Percentiles rank a stretch among this genome's conserved stretches.
phyloP scores from a whole-genome alignment of 1,140 invertebrate genomes.

The Trinorchestia longiramus region DNA sequence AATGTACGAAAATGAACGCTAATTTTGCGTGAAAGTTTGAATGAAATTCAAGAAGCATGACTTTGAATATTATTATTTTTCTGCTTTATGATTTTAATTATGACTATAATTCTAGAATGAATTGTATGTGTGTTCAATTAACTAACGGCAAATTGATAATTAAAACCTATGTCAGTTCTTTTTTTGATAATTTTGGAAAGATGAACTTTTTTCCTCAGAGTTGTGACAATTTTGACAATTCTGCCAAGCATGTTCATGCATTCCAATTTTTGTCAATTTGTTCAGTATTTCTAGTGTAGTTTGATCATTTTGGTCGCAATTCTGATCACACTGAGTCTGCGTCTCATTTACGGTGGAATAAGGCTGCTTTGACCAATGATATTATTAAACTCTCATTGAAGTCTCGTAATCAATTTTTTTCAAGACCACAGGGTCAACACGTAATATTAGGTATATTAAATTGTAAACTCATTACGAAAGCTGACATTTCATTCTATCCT shows the following conservation, averaged over 20 bases:
- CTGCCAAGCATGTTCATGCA: background rate
- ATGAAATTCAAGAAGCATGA: too few species aligned
- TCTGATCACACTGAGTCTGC: background rate
- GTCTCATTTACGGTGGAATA: background rate
- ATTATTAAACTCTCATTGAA: background rate
- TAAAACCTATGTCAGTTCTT: background rate
- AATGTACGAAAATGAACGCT: too few species aligned
- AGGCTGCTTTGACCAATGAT: background rate
- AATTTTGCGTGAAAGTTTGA: too few species aligned
- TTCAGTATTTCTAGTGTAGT: background rate
- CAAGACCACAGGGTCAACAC: background rate
- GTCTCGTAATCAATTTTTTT: background rate
- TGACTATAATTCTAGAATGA: too few species aligned
- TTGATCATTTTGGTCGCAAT: background rate
- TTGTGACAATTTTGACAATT: background rate
- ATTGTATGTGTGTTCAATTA: too few species aligned
- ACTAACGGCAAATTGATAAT: background rate
- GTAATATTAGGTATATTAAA: too few species aligned
- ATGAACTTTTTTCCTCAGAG: background rate
- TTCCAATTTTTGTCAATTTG: background rate
- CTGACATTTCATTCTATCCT: too few species aligned
- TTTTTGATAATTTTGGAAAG: background rate
- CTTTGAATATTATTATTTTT: too few species aligned
- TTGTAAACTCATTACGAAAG: too few species aligned
- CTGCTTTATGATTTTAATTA: too few species aligned